Evolutionary conservation across 2,888 invertebrate species (phyloP).

Genomic region (Agrochola lota): DNA sequence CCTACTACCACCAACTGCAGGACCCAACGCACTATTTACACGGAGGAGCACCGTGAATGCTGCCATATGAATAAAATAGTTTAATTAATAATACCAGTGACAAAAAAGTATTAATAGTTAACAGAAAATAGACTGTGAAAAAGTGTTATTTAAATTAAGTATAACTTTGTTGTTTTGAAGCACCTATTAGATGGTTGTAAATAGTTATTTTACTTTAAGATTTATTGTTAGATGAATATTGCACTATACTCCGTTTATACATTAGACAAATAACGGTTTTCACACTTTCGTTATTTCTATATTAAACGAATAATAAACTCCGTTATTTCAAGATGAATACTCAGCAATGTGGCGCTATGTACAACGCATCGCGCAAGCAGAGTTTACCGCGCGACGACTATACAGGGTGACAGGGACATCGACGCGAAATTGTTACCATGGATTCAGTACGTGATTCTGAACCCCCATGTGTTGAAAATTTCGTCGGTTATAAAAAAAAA

Average conservation of each 20-base stretch:
- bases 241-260: not conserved
- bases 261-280: too few relatives aligned
- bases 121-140: constrained; percentile 42
- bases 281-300: too few relatives aligned
- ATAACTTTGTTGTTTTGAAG: constrained; percentile 25
- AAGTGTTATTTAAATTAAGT: constrained; percentile 31
- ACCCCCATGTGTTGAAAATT: too few relatives aligned
- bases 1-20: constrained; percentile 87
- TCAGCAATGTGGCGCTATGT: too few relatives aligned
- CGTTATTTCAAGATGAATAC: too few relatives aligned
- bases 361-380: too few relatives aligned
- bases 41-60: constrained; percentile 77
- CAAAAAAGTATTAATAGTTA: constrained; percentile 14
- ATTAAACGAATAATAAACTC: too few relatives aligned
- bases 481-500: too few relatives aligned
- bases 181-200: constrained; percentile 30
- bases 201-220: constrained; percentile 30
- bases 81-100: constrained; percentile 17
- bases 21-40: constrained; percentile 85
- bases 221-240: constrained; percentile 10
- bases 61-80: constrained; percentile 20
- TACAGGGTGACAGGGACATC: too few relatives aligned
- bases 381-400: too few relatives aligned
- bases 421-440: too few relatives aligned
- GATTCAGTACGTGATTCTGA: too few relatives aligned